Percentiles rank a stretch among this genome's conserved stretches.
Evolutionary conservation across 2,113 vertebrate species (phyloP).

Genomic region (Ptychochromis oligacanthus): DNA sequence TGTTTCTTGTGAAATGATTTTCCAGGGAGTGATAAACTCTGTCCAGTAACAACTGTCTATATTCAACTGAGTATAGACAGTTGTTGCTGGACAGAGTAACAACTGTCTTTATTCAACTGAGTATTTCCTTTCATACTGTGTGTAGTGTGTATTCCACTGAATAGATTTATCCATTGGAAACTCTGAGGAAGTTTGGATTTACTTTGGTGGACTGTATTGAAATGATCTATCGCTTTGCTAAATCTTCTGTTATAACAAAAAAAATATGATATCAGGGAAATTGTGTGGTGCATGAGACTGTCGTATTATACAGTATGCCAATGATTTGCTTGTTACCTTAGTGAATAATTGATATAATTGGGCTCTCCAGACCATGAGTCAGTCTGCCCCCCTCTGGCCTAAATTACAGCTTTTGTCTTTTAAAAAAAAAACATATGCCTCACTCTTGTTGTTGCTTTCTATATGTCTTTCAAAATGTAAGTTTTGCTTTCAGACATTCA

Average conservation of each 20-base stretch:
- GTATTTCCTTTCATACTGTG: background rate
- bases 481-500: background rate
- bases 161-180: background rate
- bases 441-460: background rate
- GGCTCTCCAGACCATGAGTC: background rate
- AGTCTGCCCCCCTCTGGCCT: background rate
- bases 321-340: background rate
- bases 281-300: background rate
- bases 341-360: background rate
- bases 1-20: slow-evolving; percentile 23
- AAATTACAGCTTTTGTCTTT: background rate
- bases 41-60: background rate
- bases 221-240: background rate
- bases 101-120: background rate
- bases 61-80: background rate
- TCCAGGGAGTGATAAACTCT: background rate
- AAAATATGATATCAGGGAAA: background rate
- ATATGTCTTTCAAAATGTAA: background rate
- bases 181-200: background rate
- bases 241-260: background rate
- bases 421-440: background rate
- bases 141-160: no score
- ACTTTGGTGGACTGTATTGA: background rate
- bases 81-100: no score
- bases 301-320: background rate